Evolutionary conservation across 2,797 vertebrate genomes (phyloP).

Genomic region (Crocidura indochinensis): DNA sequence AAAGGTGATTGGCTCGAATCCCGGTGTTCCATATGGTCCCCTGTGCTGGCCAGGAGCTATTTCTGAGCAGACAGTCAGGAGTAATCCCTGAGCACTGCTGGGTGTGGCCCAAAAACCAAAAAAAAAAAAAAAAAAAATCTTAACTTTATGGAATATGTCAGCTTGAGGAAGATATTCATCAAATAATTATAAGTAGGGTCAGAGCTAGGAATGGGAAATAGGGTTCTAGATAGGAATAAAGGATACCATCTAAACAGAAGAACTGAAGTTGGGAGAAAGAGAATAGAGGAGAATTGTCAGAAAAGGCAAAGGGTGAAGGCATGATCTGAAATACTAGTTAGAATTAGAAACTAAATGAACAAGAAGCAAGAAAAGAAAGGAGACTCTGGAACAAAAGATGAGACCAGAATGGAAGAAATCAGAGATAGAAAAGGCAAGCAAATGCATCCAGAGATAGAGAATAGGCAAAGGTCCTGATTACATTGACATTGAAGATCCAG

Average conservation of each 20-base stretch:
- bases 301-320: neutral
- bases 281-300: neutral
- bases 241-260: neutral
- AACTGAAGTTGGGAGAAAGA: neutral
- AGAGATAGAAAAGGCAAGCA: slow-evolving; percentile 15
- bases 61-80: too few relatives aligned
- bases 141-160: neutral
- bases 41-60: too few relatives aligned
- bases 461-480: neutral
- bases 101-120: too few relatives aligned
- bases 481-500: neutral
- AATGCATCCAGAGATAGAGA: neutral
- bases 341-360: neutral
- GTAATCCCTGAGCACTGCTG: too few relatives aligned
- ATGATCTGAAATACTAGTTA: neutral
- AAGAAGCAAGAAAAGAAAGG: neutral
- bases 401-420: slow-evolving; percentile 27
- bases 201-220: neutral
- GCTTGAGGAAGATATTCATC: neutral
- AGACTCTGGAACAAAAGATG: slow-evolving; percentile 19
- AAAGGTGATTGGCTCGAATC: too few relatives aligned
- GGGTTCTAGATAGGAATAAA: neutral
- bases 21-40: too few relatives aligned
- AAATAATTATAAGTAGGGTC: neutral
- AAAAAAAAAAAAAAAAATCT: too few relatives aligned